Evolutionary conservation across 2,113 vertebrate genomes (phyloP).

Genomic region (Sceloporus tristichus): DNA sequence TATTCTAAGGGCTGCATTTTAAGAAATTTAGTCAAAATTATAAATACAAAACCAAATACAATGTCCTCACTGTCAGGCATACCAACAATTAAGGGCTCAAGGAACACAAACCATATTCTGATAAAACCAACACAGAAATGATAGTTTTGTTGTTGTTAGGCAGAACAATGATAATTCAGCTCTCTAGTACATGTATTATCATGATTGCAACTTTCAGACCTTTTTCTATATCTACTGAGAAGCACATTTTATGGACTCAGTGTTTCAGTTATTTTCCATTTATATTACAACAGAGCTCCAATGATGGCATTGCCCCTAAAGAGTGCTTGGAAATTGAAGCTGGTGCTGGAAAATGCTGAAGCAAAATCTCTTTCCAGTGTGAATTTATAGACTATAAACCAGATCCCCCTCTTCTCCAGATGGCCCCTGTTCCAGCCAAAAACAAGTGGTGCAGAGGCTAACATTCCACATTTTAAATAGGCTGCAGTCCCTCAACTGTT

Average conservation of each 20-base stretch:
- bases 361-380: background rate
- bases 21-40: background rate
- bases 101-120: constrained; percentile 37
- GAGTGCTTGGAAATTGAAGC: background rate
- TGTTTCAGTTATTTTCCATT: background rate
- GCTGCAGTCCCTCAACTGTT: no score
- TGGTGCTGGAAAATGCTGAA: background rate
- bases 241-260: background rate
- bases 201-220: background rate
- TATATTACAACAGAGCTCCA: background rate
- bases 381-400: background rate
- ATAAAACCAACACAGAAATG: constrained; percentile 22
- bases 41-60: background rate
- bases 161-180: background rate
- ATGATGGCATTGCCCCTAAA: no score
- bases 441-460: no score
- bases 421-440: no score
- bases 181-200: background rate
- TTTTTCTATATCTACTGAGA: constrained; percentile 4
- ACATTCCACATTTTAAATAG: no score
- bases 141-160: background rate
- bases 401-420: background rate
- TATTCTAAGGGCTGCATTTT: background rate
- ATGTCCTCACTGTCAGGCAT: background rate
- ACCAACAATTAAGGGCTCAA: constrained; percentile 1